phyloP scores from a whole-genome alignment of 2,888 invertebrate genomes.

The Diaprepes abbreviatus region DNA sequence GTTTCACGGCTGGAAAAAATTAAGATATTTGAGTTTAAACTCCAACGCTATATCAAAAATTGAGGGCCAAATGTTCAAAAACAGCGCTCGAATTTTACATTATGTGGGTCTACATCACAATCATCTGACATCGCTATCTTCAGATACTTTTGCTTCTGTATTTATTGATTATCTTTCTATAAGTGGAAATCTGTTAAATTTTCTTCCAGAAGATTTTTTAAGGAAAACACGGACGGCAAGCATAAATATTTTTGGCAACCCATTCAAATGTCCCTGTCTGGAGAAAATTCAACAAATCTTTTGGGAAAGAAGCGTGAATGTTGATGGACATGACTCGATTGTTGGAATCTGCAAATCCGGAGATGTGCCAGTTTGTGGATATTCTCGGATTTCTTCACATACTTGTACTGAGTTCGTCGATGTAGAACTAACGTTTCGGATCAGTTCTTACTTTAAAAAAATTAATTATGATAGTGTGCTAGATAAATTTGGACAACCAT shows the following conservation, averaged over 20 bases:
- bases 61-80: background rate
- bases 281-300: background rate
- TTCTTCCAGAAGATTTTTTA: background rate
- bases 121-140: background rate
- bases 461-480: background rate
- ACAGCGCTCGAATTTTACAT: background rate
- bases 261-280: background rate
- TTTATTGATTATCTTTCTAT: background rate
- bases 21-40: background rate
- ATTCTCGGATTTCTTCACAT: background rate
- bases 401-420: background rate
- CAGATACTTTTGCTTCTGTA: background rate
- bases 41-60: background rate
- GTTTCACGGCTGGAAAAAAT: background rate
- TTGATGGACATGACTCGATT: background rate
- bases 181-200: background rate
- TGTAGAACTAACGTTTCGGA: background rate
- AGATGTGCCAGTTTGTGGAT: background rate
- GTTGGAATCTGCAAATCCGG: background rate
- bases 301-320: background rate
- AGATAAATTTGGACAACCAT: too few relatives aligned
- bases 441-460: background rate
- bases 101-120: background rate
- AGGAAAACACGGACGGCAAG: background rate
- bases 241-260: background rate